Conservation (phyloP, 2,113 vertebrate genomes). For the Ailurus styani region DNA sequence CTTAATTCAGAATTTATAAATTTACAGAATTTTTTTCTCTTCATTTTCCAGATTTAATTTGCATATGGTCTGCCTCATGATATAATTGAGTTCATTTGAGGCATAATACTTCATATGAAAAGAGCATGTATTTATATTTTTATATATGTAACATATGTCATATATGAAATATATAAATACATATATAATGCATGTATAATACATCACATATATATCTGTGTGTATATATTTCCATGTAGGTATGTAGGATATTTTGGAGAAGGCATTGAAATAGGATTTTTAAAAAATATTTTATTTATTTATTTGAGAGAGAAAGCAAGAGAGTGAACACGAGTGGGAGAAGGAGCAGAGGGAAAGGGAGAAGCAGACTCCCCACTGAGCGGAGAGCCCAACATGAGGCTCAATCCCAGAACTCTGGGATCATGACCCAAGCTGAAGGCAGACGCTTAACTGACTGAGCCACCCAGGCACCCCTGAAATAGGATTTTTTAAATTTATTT, state of each 20-base stretch:
- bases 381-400: no score
- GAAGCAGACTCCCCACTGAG: no score
- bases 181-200: background rate
- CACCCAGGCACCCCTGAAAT: no score
- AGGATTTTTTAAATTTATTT: no score
- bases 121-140: background rate
- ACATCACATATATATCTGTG: background rate
- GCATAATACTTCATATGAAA: background rate
- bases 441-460: no score
- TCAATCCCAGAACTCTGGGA: no score
- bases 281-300: background rate
- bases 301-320: no score
- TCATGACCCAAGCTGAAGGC: no score
- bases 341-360: no score
- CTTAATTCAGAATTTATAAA: background rate
- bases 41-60: background rate
- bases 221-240: background rate
- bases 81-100: background rate
- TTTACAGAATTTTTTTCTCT: background rate
- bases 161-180: background rate
- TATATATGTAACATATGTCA: background rate
- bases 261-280: background rate
- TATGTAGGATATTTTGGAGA: background rate
- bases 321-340: no score
- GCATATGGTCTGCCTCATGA: background rate